Conservation (phyloP, 2,888 invertebrate genomes). For the Halictus ligatus region DNA sequence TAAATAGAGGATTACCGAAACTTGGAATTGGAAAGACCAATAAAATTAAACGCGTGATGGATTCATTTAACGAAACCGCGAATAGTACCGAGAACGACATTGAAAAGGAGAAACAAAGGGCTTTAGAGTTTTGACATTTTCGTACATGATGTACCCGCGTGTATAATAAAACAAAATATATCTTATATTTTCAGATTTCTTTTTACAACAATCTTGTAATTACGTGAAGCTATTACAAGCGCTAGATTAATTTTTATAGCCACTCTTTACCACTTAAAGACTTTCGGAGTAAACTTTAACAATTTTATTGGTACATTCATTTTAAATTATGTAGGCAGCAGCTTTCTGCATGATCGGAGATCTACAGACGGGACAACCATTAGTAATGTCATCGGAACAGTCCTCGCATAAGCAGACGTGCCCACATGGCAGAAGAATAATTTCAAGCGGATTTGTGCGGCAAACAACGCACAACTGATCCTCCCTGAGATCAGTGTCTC, state of each 20-base stretch:
- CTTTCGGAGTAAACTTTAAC: slow-evolving; percentile 13
- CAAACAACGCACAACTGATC: slow-evolving; percentile 94
- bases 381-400: slow-evolving; percentile 89
- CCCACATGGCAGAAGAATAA: slow-evolving; percentile 94
- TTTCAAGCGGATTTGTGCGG: slow-evolving; percentile 93
- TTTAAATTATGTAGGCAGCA: slow-evolving; percentile 90
- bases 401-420: slow-evolving; percentile 96
- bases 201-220: background rate
- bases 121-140: slow-evolving; percentile 55
- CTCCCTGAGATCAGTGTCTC: slow-evolving; percentile 87
- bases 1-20: slow-evolving; percentile 96
- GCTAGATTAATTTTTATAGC: background rate
- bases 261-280: background rate
- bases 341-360: slow-evolving; percentile 88
- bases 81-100: background rate
- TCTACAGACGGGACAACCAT: slow-evolving; percentile 93
- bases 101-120: background rate
- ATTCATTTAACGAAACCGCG: slow-evolving; percentile 35
- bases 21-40: slow-evolving; percentile 96
- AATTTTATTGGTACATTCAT: slow-evolving; percentile 19
- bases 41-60: slow-evolving; percentile 86
- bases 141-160: slow-evolving; percentile 21
- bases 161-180: slow-evolving; percentile 39
- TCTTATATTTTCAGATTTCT: slow-evolving; percentile 24
- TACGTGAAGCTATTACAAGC: background rate